Conservation (phyloP, 2,888 invertebrate genomes). For the Perdita meconis region DNA sequence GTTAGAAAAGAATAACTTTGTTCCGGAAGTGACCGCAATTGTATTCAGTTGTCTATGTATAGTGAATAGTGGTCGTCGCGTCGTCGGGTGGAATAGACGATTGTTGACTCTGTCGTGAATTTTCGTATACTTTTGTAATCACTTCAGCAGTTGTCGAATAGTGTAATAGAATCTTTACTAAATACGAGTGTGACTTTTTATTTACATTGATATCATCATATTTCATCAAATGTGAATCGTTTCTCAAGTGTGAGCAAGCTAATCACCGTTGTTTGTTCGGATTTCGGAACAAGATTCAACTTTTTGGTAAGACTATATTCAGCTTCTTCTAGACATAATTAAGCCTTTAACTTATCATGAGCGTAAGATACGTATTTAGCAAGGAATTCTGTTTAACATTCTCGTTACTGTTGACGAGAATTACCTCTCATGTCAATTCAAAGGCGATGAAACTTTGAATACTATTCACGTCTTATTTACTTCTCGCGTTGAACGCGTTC, state of each 20-base stretch:
- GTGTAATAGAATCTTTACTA: too few species aligned
- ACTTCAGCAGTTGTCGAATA: too few species aligned
- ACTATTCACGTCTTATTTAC: not conserved
- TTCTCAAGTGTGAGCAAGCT: too few species aligned
- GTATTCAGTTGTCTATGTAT: too few species aligned
- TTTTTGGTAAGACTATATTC: not conserved
- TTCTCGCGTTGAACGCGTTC: not conserved
- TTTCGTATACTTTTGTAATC: slow-evolving; percentile 1
- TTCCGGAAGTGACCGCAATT: not conserved
- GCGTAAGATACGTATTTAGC: not conserved
- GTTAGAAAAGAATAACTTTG: not conserved
- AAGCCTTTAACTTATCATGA: not conserved
- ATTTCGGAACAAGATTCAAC: not conserved
- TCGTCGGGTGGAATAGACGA: not conserved
- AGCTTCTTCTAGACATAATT: not conserved
- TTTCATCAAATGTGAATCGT: not conserved
- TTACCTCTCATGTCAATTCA: not conserved
- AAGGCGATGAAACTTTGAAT: not conserved
- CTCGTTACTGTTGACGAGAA: not conserved
- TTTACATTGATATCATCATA: not conserved
- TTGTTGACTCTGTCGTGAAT: not conserved
- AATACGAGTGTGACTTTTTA: not conserved
- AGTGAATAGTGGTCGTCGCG: not conserved
- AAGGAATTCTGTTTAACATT: not conserved
- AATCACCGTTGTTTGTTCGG: too few species aligned